Evolutionary conservation across 1,140 invertebrate species (phyloP).

Genomic region (Colletes latitarsis): DNA sequence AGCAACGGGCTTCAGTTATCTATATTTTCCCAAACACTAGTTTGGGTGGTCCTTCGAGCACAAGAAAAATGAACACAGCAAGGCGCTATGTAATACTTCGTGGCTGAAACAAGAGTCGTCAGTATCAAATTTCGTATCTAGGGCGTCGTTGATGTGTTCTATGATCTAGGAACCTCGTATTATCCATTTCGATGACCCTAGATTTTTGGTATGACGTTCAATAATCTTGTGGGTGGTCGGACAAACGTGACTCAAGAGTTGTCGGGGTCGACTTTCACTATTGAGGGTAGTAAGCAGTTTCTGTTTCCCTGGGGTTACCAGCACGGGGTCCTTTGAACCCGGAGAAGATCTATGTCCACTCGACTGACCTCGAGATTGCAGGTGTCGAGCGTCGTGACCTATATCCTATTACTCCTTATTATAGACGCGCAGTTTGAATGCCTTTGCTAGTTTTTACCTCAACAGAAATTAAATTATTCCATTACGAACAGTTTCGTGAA

Average conservation of each 20-base stretch:
- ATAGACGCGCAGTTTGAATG: not conserved
- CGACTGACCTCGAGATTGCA: too few species aligned
- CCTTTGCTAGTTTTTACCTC: not conserved
- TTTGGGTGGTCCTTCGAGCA: too few species aligned
- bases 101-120: too few species aligned
- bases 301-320: not conserved
- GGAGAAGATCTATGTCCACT: too few species aligned
- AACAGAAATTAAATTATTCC: not conserved
- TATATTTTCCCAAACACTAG: too few species aligned
- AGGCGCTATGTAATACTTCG: too few species aligned
- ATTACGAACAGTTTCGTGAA: not conserved
- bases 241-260: not conserved
- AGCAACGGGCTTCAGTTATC: too few species aligned
- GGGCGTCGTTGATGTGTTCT: not conserved
- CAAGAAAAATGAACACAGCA: too few species aligned
- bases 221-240: not conserved
- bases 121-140: not conserved
- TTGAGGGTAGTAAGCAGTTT: not conserved
- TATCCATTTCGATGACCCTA: not conserved
- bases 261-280: not conserved
- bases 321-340: not conserved
- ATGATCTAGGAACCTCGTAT: too few species aligned
- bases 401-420: too few species aligned
- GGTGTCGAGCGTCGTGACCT: not conserved
- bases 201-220: not conserved